Evolutionary conservation across 2,797 vertebrate species (phyloP).

Genomic region (Coluber constrictor): DNA sequence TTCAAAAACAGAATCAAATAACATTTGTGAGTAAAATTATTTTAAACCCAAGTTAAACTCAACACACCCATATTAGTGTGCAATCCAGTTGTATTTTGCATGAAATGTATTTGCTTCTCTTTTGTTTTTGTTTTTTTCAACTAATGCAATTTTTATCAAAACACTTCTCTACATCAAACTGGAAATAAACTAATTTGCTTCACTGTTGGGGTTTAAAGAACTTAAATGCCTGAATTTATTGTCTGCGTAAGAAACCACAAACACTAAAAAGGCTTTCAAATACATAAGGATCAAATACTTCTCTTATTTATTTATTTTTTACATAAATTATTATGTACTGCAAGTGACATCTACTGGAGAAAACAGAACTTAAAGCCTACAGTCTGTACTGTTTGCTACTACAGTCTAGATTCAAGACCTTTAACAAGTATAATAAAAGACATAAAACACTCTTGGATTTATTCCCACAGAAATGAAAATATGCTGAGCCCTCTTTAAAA

Average conservation of each 20-base stretch:
- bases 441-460: slow-evolving; percentile 21
- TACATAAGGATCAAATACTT: slow-evolving; percentile 52
- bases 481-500: not conserved
- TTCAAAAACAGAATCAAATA: not conserved
- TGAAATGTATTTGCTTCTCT: slow-evolving; percentile 45
- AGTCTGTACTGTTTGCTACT: slow-evolving; percentile 60
- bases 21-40: not conserved
- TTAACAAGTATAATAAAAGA: slow-evolving; percentile 41
- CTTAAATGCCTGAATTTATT: slow-evolving; percentile 64
- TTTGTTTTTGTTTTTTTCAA: slow-evolving; percentile 62
- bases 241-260: slow-evolving; percentile 50
- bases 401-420: slow-evolving; percentile 35
- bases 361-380: slow-evolving; percentile 72
- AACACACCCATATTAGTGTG: not conserved
- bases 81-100: slow-evolving; percentile 49
- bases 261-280: slow-evolving; percentile 46
- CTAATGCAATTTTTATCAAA: slow-evolving; percentile 57
- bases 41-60: not conserved
- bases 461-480: slow-evolving; percentile 30
- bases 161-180: slow-evolving; percentile 59
- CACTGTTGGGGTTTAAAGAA: slow-evolving; percentile 68
- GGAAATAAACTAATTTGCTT: slow-evolving; percentile 59
- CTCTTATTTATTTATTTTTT: slow-evolving; percentile 71
- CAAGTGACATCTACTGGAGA: slow-evolving; percentile 83
- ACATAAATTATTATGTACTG: slow-evolving; percentile 75